phyloP scores from a whole-genome alignment of 2,797 vertebrate species.

The Nyctalus aviator region DNA sequence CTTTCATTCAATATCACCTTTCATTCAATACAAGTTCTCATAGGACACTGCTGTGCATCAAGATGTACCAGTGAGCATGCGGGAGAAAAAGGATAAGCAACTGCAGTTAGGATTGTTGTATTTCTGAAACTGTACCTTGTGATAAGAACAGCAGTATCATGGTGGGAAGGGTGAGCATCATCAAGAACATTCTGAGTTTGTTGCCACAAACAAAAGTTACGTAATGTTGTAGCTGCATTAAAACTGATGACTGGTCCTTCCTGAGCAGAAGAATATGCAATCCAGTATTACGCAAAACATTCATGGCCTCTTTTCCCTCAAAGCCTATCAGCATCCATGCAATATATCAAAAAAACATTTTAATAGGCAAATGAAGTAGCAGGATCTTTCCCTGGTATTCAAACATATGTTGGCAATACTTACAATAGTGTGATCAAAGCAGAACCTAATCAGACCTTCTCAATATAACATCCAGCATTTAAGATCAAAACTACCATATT shows the following conservation, averaged over 20 bases:
- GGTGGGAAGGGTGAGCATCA: conserved; percentile 95
- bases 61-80: neutral
- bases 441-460: neutral
- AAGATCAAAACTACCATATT: neutral
- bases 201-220: conserved; percentile 98
- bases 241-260: conserved; percentile 96
- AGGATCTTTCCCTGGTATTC: neutral
- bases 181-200: conserved; percentile 94
- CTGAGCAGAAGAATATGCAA: conserved; percentile 84
- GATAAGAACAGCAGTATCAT: conserved; percentile 97
- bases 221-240: conserved; percentile 95
- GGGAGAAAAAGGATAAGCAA: neutral
- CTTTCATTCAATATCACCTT: neutral
- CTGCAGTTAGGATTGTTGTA: neutral
- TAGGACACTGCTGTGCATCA: neutral
- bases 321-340: neutral
- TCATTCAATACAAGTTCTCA: neutral
- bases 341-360: neutral
- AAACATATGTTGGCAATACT: neutral
- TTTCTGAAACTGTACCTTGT: conserved; percentile 91
- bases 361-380: neutral
- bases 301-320: neutral
- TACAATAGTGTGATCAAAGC: neutral
- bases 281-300: neutral
- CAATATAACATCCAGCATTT: neutral